Evolutionary conservation across 1,140 invertebrate genomes (phyloP), one percentile per base, ranked within the genome.

Genomic region (Amphibalanus amphitrite): DNA sequence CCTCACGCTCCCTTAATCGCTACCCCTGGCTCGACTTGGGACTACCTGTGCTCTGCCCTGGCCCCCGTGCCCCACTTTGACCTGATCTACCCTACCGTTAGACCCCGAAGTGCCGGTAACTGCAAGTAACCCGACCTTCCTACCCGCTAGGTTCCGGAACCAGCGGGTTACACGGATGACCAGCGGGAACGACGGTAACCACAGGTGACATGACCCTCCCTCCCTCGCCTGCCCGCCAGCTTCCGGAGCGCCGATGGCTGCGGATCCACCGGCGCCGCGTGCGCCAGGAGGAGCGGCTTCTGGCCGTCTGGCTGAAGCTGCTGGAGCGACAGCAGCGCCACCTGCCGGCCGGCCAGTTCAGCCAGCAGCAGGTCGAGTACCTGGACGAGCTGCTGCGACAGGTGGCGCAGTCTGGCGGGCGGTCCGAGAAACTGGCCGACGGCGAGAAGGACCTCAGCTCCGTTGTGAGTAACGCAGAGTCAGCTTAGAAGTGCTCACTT

Each of bases 361-460:
- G 47, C 47, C 47, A 13, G 10, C 47, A 59, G 47, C 47, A 59
- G 47, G 20, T 59, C 47, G 1, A 20, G 10, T 59, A 59, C 47
- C 47, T 59, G 47, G 47, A 59, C 47, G 47, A 59, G 20, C 47
- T 59, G 47, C 47, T 59, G 47, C 47, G 23, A 20, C 10, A 13
- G 47, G 47, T 59, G 47, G 47, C 47, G 47, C 47, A 23, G 47
- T 59, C 47, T 59, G 47, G 47, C 20, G 47, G 47, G 10, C 47
- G 47, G 17, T 23, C 47, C 33, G 47, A 20, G 47, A 59, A 13
- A 20, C 47, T 20, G 47, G 20, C 47, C 10, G 72, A 47, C 29
- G 71, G 70, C 72, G 71, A 73, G 64, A 71, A 64, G 29, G 70
- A 67, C 29, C 70, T 70, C 72, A 65, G 30, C 70, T 64, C 69